Conservation (phyloP, 1,140 invertebrate species). For the Leptinotarsa undecemlineata region DNA sequence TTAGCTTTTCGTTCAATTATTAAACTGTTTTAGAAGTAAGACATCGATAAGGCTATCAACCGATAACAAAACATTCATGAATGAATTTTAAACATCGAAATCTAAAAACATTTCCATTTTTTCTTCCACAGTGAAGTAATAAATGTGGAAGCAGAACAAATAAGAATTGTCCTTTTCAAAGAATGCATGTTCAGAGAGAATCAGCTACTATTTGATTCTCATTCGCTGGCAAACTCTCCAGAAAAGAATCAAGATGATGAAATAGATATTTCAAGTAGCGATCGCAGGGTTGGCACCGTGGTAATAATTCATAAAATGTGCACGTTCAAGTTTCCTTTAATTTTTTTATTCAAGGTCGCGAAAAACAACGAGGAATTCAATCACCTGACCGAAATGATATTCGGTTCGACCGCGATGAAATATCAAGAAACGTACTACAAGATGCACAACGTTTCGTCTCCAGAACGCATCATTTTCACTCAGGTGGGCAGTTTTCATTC, state of each 20-base stretch:
- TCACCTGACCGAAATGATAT: conserved; percentile 84
- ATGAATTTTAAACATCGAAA: too few species aligned
- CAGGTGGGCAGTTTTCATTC: conserved; percentile 65
- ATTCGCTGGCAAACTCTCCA: conserved; percentile 52
- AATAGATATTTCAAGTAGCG: conserved; percentile 33
- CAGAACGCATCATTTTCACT: conserved; percentile 72
- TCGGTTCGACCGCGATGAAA: conserved; percentile 85
- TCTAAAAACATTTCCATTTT: too few species aligned
- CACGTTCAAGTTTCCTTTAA: not conserved
- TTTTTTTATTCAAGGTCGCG: conserved; percentile 58
- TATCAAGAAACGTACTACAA: conserved; percentile 83
- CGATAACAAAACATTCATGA: too few species aligned
- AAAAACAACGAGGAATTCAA: conserved; percentile 70
- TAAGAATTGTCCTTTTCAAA: conserved; percentile 79
- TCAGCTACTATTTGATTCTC: conserved; percentile 83
- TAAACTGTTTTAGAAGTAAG: too few species aligned
- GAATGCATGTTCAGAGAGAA: conserved; percentile 82
- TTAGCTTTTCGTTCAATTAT: too few species aligned
- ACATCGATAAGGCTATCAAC: too few species aligned
- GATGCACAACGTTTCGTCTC: conserved; percentile 74
- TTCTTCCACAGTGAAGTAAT: too few species aligned
- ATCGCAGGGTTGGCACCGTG: not conserved
- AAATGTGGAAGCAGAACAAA: conserved; percentile 57
- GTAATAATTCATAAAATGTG: not conserved
- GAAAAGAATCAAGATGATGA: conserved; percentile 58